phyloP scores from a whole-genome alignment of 2,888 invertebrate species.

The Frankliniella fusca region DNA sequence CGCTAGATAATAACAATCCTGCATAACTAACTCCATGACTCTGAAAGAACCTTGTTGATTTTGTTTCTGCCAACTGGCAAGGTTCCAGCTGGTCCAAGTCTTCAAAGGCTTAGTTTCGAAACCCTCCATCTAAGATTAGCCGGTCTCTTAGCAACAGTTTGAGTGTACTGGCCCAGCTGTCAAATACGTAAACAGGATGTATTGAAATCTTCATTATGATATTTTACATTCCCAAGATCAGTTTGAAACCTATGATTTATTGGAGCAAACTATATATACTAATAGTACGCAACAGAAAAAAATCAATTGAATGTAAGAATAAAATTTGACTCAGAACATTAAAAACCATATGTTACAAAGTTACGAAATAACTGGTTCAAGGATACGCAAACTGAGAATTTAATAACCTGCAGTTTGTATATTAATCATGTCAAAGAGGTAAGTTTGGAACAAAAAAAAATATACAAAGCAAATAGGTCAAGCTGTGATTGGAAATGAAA shows the following conservation, averaged over 20 bases:
- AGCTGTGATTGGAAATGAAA: not conserved
- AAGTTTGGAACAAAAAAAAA: not conserved
- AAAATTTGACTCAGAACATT: not conserved
- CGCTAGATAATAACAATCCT: not conserved
- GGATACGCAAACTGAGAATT: not conserved
- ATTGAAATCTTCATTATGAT: not conserved
- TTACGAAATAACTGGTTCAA: not conserved
- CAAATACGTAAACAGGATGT: not conserved
- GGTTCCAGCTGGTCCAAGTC: not conserved
- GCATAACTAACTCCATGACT: not conserved
- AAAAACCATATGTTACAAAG: not conserved
- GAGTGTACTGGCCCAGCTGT: not conserved
- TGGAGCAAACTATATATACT: not conserved
- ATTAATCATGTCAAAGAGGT: not conserved
- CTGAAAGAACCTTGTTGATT: not conserved
- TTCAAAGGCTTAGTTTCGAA: not conserved
- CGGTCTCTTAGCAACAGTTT: not conserved
- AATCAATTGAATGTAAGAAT: not conserved
- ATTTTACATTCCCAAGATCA: not conserved
- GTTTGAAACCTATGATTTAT: not conserved
- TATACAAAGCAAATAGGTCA: not conserved
- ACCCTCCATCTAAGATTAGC: not conserved
- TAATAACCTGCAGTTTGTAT: not conserved
- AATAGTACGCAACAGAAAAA: not conserved
- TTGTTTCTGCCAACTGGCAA: conserved; percentile 2